phyloP scores from a whole-genome alignment of 2,888 invertebrate genomes.

The Acronicta aceris region DNA sequence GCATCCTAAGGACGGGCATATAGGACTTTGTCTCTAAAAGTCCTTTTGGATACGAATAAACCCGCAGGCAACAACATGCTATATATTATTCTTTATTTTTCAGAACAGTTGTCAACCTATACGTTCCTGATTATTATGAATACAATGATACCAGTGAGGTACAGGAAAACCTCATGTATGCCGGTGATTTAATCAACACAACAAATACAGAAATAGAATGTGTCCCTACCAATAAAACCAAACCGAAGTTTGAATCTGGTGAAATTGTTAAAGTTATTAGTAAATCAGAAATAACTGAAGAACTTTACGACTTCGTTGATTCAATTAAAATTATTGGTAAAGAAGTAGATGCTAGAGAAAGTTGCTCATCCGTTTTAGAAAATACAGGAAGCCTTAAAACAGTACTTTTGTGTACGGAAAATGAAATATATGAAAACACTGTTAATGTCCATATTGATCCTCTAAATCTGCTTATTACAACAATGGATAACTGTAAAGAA shows the following conservation, averaged over 20 bases:
- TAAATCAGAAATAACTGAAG: neutral
- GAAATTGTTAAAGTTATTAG: constrained; percentile 39
- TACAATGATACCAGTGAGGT: neutral
- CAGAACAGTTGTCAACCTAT: constrained; percentile 47
- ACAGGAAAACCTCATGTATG: constrained; percentile 12
- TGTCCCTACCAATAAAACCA: accelerated
- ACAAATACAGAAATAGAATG: neutral
- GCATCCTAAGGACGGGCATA: too few relatives aligned
- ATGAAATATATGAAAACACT: accelerated
- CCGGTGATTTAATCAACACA: constrained; percentile 30
- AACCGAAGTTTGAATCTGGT: neutral
- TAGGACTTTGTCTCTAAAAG: too few relatives aligned
- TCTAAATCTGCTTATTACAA: constrained; percentile 11
- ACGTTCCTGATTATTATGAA: constrained; percentile 21
- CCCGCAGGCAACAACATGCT: too few relatives aligned
- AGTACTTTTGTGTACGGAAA: constrained; percentile 32
- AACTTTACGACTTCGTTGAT: constrained; percentile 30
- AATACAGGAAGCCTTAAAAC: neutral
- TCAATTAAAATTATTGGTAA: neutral
- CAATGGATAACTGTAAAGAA: neutral
- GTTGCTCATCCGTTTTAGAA: constrained; percentile 10
- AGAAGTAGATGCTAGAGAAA: neutral
- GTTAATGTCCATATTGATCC: constrained; percentile 3
- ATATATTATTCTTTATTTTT: constrained; percentile 16
- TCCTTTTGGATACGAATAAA: too few relatives aligned